Evolutionary conservation across 1,140 invertebrate species (phyloP).

Genomic region (Glossosoma conforme): DNA sequence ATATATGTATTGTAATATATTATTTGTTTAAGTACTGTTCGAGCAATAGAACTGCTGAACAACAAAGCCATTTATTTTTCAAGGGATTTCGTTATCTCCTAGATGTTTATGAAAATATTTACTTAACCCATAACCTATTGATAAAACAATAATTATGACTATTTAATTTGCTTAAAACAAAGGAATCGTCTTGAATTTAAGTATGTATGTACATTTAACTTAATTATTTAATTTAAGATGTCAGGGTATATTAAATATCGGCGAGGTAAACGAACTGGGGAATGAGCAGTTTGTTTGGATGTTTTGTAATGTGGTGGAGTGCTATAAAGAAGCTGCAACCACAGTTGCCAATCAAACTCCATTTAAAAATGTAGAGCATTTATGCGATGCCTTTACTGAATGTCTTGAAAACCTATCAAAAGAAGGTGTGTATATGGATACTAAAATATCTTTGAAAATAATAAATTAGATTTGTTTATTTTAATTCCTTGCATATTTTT

Average conservation of each 20-base stretch:
- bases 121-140: background rate
- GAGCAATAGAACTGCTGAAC: no score
- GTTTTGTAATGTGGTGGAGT: conserved; percentile 62
- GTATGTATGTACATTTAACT: background rate
- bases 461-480: background rate
- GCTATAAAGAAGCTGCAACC: conserved; percentile 52
- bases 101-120: background rate
- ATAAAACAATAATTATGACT: background rate
- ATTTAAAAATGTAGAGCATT: conserved; percentile 47
- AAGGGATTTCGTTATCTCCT: background rate
- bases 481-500: conserved; percentile 3
- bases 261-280: conserved; percentile 52
- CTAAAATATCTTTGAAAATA: no score
- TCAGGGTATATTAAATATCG: conserved; percentile 30
- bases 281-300: conserved; percentile 54
- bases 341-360: conserved; percentile 50
- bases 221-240: conserved; percentile 13
- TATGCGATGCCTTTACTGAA: conserved; percentile 50
- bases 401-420: conserved; percentile 53
- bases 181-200: background rate
- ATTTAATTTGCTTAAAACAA: background rate
- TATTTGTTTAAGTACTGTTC: no score
- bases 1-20: no score
- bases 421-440: conserved; percentile 43
- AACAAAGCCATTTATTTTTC: no score